Conservation (phyloP, 2,113 vertebrate species). For the Cyanistes caeruleus region DNA sequence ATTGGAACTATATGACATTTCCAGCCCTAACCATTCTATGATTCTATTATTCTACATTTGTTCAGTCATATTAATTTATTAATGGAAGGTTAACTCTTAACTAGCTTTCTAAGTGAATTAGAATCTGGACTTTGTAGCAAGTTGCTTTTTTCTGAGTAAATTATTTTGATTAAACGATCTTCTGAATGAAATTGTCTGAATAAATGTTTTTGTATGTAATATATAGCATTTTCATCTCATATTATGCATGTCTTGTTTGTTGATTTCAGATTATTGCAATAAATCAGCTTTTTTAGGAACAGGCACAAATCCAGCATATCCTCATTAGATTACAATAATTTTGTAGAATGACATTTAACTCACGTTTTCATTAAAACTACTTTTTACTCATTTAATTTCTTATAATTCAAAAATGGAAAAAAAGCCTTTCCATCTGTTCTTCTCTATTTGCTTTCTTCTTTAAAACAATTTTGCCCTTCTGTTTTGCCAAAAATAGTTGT, state of each 20-base stretch:
- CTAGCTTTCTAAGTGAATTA: background rate
- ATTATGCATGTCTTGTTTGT: background rate
- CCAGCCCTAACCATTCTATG: background rate
- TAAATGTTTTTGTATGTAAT: background rate
- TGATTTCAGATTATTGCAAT: conserved; percentile 6
- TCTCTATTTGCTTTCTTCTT: conserved; percentile 49
- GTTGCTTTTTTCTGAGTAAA: background rate
- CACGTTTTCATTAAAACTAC: conserved; percentile 31
- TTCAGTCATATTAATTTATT: background rate
- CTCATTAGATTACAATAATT: conserved; percentile 36
- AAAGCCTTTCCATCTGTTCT: conserved; percentile 57
- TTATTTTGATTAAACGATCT: background rate
- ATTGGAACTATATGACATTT: background rate
- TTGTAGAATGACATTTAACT: conserved; percentile 22
- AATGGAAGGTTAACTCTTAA: background rate
- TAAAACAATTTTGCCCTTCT: conserved; percentile 64
- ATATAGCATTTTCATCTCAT: background rate
- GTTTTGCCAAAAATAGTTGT: conserved; percentile 71
- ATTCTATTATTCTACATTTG: background rate
- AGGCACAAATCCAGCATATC: background rate
- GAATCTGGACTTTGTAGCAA: background rate
- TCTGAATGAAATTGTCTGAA: background rate
- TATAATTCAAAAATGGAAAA: conserved; percentile 47
- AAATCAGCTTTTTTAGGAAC: conserved; percentile 12
- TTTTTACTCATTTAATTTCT: conserved; percentile 39